Percentiles rank a stretch among this genome's conserved stretches.
Evolutionary conservation across 2,888 invertebrate genomes (phyloP).

Genomic region (Sinhomidia bicolor): DNA sequence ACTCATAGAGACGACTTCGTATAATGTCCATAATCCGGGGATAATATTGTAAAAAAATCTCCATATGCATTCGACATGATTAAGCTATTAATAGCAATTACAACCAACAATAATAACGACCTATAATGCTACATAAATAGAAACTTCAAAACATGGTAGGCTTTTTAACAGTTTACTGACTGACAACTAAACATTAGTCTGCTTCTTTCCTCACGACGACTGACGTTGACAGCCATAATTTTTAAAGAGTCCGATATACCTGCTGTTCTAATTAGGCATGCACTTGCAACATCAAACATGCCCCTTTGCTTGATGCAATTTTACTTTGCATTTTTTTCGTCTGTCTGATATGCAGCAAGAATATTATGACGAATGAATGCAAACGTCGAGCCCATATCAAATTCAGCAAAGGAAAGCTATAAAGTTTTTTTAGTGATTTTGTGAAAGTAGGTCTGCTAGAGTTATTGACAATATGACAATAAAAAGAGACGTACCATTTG

Average conservation of each 20-base stretch:
- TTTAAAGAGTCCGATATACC: constrained; percentile 39
- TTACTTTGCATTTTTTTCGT: not conserved
- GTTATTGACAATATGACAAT: constrained; percentile 14
- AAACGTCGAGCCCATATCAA: not conserved
- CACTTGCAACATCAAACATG: constrained; percentile 29
- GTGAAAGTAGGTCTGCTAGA: constrained; percentile 22
- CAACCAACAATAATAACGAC: constrained; percentile 51
- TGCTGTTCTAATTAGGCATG: constrained; percentile 58
- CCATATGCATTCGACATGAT: constrained; percentile 66
- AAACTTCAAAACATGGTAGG: not conserved
- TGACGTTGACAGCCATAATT: constrained; percentile 12
- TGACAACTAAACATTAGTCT: constrained; percentile 37
- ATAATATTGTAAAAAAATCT: constrained; percentile 58
- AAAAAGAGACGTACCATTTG: constrained; percentile 8
- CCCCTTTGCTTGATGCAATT: not conserved
- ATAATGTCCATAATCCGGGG: constrained; percentile 51
- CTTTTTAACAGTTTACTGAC: constrained; percentile 20
- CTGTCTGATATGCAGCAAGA: not conserved
- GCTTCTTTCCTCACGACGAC: constrained; percentile 52
- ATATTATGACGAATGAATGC: not conserved
- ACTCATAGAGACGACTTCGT: not conserved
- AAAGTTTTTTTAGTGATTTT: not conserved
- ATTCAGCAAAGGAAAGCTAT: not conserved
- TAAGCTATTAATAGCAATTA: constrained; percentile 72
- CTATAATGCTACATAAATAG: constrained; percentile 41